Conservation (phyloP, 2,113 vertebrate genomes). For the Phaethornis superciliosus region DNA sequence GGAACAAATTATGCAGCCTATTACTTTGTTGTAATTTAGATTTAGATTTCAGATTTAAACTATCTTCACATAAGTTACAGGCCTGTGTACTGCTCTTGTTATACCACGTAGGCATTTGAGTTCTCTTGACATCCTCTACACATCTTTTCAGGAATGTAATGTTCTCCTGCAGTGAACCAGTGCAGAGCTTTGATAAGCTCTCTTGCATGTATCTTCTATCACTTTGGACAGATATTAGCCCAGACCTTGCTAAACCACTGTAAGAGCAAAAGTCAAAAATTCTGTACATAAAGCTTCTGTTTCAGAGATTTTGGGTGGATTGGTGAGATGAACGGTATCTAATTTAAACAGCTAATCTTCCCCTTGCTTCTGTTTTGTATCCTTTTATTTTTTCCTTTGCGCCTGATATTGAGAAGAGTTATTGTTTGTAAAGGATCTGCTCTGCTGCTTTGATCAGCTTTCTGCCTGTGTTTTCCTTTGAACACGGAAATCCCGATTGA, state of each 20-base stretch:
- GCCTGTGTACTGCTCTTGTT: not conserved
- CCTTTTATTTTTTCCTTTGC: not conserved
- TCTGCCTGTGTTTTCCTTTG: not conserved
- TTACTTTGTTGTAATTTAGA: not conserved
- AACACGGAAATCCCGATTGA: rapidly evolving
- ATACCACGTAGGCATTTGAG: not conserved
- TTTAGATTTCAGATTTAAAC: not conserved
- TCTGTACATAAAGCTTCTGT: not conserved
- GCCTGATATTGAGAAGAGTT: not conserved
- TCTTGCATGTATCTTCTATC: not conserved
- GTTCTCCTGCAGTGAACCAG: not conserved
- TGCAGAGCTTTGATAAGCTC: not conserved
- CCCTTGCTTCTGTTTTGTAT: not conserved
- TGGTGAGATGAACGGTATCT: not conserved
- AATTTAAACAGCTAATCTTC: not conserved
- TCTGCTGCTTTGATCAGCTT: not conserved
- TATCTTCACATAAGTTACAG: not conserved
- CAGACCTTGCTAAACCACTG: not conserved
- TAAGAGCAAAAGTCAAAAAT: not conserved
- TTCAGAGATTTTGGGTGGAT: not conserved
- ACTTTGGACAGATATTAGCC: not conserved
- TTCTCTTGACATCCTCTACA: not conserved
- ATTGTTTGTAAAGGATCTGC: rapidly evolving
- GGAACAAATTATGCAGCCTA: not conserved
- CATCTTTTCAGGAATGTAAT: not conserved